Evolutionary conservation across 2,888 invertebrate genomes (phyloP).

Genomic region (Brachypterus glaber): DNA sequence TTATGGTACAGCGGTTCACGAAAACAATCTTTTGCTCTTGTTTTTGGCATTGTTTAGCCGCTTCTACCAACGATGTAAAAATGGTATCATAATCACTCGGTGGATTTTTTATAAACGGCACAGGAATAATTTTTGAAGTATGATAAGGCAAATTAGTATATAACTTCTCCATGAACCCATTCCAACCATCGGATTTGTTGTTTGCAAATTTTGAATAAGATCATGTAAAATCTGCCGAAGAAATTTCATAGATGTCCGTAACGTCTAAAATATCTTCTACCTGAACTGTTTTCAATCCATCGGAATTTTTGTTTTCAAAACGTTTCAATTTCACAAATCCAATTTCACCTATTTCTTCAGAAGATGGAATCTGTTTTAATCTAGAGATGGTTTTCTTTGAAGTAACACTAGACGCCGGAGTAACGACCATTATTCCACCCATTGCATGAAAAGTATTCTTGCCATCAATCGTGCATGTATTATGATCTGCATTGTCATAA

Average conservation of each 20-base stretch:
- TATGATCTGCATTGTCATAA: constrained; percentile 24
- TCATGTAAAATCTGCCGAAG: constrained; percentile 25
- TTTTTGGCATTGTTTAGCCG: no score
- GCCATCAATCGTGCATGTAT: constrained; percentile 18
- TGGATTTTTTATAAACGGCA: constrained; percentile 28
- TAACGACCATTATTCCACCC: constrained; percentile 17
- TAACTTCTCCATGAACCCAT: constrained; percentile 23
- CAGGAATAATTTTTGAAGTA: constrained; percentile 24
- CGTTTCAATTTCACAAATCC: constrained; percentile 19
- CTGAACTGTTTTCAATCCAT: constrained; percentile 21
- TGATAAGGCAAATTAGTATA: constrained; percentile 18
- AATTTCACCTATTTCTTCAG: constrained; percentile 21
- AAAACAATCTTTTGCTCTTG: no score
- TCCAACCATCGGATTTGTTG: constrained; percentile 24
- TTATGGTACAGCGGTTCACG: constrained; percentile 28
- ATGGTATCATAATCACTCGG: constrained; percentile 27
- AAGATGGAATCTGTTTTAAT: constrained; percentile 27
- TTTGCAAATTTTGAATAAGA: constrained; percentile 20
- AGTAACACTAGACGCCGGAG: constrained; percentile 20
- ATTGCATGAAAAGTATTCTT: constrained; percentile 21
- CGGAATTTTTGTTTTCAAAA: constrained; percentile 20
- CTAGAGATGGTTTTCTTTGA: constrained; percentile 26
- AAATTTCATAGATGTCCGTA: constrained; percentile 10
- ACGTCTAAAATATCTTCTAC: constrained; percentile 17
- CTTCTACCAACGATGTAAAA: constrained; percentile 24